A percentile compares a stretch with the other conserved stretches of the same genome.
Evolutionary conservation across 2,113 vertebrate genomes (phyloP).

Genomic region (Halichoerus grypus): DNA sequence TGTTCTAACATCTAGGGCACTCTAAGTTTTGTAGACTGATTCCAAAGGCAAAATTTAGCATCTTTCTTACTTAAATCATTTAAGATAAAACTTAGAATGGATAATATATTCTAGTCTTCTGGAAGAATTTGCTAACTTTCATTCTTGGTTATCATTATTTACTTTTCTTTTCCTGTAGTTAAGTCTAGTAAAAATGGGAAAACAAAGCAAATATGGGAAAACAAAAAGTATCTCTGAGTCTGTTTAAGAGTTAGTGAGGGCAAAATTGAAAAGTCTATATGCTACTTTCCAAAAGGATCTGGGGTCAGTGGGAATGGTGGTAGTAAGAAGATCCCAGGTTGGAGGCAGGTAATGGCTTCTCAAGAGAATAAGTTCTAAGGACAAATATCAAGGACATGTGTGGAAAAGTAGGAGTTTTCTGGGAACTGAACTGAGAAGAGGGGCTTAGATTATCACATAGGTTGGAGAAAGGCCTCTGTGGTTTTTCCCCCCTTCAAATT

Average conservation of each 20-base stretch:
- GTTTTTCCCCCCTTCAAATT: background rate
- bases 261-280: background rate
- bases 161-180: background rate
- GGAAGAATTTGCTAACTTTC: background rate
- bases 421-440: background rate
- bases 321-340: background rate
- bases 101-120: background rate
- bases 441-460: background rate
- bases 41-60: constrained; percentile 8
- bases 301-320: background rate
- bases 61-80: background rate
- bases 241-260: background rate
- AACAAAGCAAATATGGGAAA: background rate
- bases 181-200: background rate
- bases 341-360: background rate
- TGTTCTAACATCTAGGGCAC: background rate
- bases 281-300: background rate
- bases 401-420: background rate
- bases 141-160: background rate
- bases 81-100: background rate
- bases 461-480: background rate
- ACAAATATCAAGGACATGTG: background rate
- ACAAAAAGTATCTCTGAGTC: background rate
- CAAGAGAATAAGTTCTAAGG: background rate
- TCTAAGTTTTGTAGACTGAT: background rate